phyloP scores from a whole-genome alignment of 2,797 vertebrate species.

The Smutsia gigantea region DNA sequence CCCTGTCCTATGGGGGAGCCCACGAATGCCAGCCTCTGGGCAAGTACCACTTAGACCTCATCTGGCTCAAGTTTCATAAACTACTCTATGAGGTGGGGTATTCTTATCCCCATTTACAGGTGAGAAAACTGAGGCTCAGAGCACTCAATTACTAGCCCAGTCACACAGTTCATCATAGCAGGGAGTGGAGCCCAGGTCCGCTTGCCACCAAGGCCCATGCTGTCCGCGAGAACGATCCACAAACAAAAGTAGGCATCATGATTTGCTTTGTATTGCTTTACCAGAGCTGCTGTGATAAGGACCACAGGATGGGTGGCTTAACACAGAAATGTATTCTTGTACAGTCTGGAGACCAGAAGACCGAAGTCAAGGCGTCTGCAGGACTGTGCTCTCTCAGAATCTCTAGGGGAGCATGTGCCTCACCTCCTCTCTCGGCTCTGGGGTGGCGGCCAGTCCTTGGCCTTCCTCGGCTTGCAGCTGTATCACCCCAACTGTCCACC shows the following conservation, averaged over 20 bases:
- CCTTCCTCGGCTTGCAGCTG: accelerated
- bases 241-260: background rate
- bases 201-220: background rate
- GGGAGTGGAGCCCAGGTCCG: background rate
- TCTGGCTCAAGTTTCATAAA: background rate
- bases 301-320: background rate
- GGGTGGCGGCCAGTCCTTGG: background rate
- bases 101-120: background rate
- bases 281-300: background rate
- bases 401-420: background rate
- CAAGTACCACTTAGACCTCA: background rate
- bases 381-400: background rate
- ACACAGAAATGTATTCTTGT: background rate
- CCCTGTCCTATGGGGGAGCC: background rate
- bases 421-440: too few relatives aligned
- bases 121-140: background rate
- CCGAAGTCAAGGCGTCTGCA: too few relatives aligned
- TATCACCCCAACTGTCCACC: background rate
- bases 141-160: background rate
- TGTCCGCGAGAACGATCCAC: background rate
- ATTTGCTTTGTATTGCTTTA: background rate
- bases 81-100: background rate
- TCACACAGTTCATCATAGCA: background rate
- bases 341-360: background rate
- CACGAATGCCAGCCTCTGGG: accelerated